These are phyloP conservation scores for Apostichopus parvimensis DNA, from an alignment of 35 echinoderm and acorn worm genomes.

Conservation along the genomic window DNA sequence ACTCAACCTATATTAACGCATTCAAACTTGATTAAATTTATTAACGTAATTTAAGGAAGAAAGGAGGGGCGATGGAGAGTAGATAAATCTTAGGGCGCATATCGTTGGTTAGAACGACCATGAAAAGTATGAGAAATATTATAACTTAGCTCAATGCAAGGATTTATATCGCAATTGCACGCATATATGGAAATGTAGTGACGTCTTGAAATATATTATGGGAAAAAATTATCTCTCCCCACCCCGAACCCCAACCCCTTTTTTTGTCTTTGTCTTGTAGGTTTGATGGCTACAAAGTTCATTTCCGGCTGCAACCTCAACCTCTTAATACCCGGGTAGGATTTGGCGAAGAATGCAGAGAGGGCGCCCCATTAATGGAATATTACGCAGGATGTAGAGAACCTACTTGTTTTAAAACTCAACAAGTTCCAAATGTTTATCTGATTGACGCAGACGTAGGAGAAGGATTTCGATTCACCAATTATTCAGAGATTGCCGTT, in stretches of 20 bases:
- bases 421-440: not conserved
- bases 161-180: too few species aligned
- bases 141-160: too few species aligned
- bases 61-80: too few species aligned
- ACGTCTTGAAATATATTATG: not conserved
- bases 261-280: not conserved
- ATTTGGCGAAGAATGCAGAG: not conserved
- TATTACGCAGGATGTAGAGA: conserved; percentile 13
- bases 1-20: too few species aligned
- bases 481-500: not conserved
- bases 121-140: too few species aligned
- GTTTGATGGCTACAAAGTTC: conserved; percentile 13
- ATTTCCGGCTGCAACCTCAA: conserved; percentile 1
- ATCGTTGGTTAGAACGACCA: too few species aligned
- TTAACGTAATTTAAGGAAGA: too few species aligned
- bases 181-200: too few species aligned
- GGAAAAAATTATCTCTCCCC: not conserved
- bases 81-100: too few species aligned
- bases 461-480: conserved; percentile 17
- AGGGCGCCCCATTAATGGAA: not conserved
- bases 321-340: not conserved
- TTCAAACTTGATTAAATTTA: too few species aligned
- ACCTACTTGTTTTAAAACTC: not conserved
- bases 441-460: conserved; percentile 14
- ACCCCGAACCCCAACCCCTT: not conserved